These are phyloP conservation scores for Porites evermanni DNA, from an alignment of 92 coral and sea anemone genomes.

Conservation along the genomic window DNA sequence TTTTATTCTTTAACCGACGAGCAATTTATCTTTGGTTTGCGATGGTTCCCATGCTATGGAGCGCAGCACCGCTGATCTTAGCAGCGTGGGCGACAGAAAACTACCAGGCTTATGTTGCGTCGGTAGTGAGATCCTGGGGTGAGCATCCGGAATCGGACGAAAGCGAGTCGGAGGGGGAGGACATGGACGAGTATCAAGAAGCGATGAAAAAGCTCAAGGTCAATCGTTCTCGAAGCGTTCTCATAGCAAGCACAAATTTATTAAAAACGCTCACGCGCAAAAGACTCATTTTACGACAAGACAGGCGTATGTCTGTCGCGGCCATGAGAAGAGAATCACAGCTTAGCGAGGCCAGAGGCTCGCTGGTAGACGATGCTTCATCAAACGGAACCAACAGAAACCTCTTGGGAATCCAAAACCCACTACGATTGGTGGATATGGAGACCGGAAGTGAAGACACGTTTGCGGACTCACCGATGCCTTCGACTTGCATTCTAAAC, in stretches of 20 bases:
- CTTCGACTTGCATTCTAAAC: conserved; percentile 39
- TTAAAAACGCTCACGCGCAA: conserved; percentile 77
- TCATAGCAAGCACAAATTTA: conserved; percentile 88
- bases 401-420: conserved; percentile 22
- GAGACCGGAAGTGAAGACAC: conserved; percentile 23
- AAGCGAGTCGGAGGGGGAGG: conserved; percentile 89
- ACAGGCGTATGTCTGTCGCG: conserved; percentile 76
- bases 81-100: conserved; percentile 99
- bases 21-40: conserved; percentile 96
- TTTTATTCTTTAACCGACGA: conserved; percentile 81
- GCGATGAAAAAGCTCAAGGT: conserved; percentile 85
- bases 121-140: conserved; percentile 97
- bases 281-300: conserved; percentile 80
- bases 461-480: conserved; percentile 22
- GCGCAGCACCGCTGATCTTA: conserved; percentile 88
- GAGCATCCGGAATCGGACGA: conserved; percentile 95
- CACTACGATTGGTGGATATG: conserved; percentile 35
- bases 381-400: not conserved
- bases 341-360: conserved; percentile 15
- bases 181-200: conserved; percentile 91
- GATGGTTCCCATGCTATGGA: conserved; percentile 91
- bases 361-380: conserved; percentile 13
- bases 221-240: conserved; percentile 80
- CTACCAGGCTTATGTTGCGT: conserved; percentile 82
- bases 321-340: conserved; percentile 56